Base-by-base conservation (phyloP, 2,113 vertebrate genomes). In the Tachycineta bicolor region DNA sequence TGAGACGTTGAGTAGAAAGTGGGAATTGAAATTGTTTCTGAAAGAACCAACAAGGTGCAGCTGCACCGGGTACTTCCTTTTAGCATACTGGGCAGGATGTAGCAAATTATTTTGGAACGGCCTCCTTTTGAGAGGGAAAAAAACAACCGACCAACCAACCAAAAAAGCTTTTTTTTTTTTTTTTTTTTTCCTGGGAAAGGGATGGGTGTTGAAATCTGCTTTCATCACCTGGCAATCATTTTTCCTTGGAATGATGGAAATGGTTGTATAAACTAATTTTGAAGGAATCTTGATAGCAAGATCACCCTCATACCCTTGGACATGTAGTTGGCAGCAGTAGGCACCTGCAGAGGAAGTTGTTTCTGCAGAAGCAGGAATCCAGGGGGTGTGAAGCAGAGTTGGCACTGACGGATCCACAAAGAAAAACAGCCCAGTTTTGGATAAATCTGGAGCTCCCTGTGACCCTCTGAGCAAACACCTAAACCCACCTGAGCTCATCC, bases 21-120 rank as follows among this genome's bases (percentile, higher is more conserved):
- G 96, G 98, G 98, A 98, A 98, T 97, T 96, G 98, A 98, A 98
- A 98, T 97, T 95, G 60, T 87, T 92, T 96, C 96, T 94, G 97
- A 98, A 97, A 97, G 94, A 37, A 94, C 80, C 93, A 81, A 43
- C 80, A 89, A 96, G 83, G 96, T 97, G 92, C 97, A 98, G 97
- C 97, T 98, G 97, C 96, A 73, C 18, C 1, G 39, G n/a, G 64
- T 55, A 93, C 97, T 97, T 97, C 97, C 97, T 97, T 97, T 95
- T 96, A 23, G 75, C 58, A 2, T 33, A n/a, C 74, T 90, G 59
- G 53, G 89, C 96, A 95, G 89, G 94, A 90, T 95, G 92, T 91
- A 87, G 94, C 77, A 69, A 75, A 94, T 94, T 87, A 94, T 94
- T 95, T 97, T 97, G 96, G 97, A 97, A 39, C 94, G 43, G 88